Evolutionary conservation across 2,113 vertebrate genomes (phyloP), one percentile per base, ranked within the genome.

Genomic region (Sminthopsis crassicaudata): DNA sequence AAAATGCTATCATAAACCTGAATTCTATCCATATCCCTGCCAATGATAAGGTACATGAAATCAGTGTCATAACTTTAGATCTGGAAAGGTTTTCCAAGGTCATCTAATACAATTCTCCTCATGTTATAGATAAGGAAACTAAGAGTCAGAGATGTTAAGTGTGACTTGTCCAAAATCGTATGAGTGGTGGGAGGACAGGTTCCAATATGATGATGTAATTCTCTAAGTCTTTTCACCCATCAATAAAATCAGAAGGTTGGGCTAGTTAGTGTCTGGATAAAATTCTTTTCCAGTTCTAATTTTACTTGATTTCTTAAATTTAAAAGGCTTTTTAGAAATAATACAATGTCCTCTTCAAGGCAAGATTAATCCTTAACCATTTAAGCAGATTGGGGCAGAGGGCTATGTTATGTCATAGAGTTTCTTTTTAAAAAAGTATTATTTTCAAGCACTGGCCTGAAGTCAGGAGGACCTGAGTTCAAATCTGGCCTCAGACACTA

Each of bases 331-430:
- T 36, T 36, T 12, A 36, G 60, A 30, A 12, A 67, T 36, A 67
- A 22, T 67, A 67, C 12, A 36, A 67, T 67, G 60, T 67, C 30
- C 60, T 67, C 30, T 67, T 67, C 30, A 36, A 67, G 30, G 60
- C 30, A 36, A 67, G 30, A 67, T 36, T 60, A 60, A 60, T 60
- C 10, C 57, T 92, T 26, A 36, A 57, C 27, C 42, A 19, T 27
- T 25, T 90, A 67, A 60, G 53, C 0, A 84, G 51, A 54, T 52
- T 8, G 48, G 57, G 30, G 27, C 60, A 67, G 60, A 67, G 24
- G 36, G 91, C 30, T 89, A 53, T 89, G 94, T 22, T 52, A 23
- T 54, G n/a, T 91, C 46, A 27, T 53, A 95, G 93, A 30, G 54
- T 36, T 27, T 36, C 26, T 51, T 51, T 51, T 51, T 51, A 1